These are phyloP conservation scores for Sebastes schlegelii DNA, from an alignment of 2,113 vertebrate genomes.

Conservation along the genomic window DNA sequence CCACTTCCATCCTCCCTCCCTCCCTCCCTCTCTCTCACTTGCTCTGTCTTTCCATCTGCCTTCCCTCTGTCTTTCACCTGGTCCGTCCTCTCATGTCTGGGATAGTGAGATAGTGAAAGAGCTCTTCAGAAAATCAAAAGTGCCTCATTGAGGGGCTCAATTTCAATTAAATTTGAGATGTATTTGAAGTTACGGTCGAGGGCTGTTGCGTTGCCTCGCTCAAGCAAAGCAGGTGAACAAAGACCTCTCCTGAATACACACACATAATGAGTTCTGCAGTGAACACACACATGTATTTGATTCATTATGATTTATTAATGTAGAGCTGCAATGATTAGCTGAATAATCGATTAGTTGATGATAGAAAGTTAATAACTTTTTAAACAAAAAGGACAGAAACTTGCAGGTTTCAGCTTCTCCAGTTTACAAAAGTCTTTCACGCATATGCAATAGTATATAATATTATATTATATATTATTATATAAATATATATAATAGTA, in stretches of 20 bases:
- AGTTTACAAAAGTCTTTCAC: constrained; percentile 5
- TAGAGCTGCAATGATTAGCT: not conserved
- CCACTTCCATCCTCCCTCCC: not conserved
- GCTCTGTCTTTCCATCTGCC: constrained; percentile 11
- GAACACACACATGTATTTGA: not conserved
- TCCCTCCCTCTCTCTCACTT: not conserved
- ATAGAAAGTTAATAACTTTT: not conserved
- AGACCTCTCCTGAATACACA: constrained; percentile 3
- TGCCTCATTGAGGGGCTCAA: constrained; percentile 8
- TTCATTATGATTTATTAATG: not conserved
- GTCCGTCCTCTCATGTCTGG: constrained; percentile 15
- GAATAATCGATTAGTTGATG: not conserved
- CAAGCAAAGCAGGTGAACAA: not conserved
- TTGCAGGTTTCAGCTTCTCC: not conserved
- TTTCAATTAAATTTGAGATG: constrained; percentile 31
- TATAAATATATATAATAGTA: too few species aligned
- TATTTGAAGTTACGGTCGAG: constrained; percentile 12
- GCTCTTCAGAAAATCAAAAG: constrained; percentile 27
- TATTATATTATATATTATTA: too few species aligned
- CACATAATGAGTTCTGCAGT: not conserved
- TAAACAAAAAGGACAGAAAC: not conserved
- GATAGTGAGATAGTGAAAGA: constrained; percentile 9
- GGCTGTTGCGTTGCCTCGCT: constrained; percentile 1
- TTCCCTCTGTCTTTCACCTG: constrained; percentile 17
- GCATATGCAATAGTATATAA: not conserved